Base-by-base conservation (phyloP, 2,113 vertebrate species). In the Tor tambroides region DNA sequence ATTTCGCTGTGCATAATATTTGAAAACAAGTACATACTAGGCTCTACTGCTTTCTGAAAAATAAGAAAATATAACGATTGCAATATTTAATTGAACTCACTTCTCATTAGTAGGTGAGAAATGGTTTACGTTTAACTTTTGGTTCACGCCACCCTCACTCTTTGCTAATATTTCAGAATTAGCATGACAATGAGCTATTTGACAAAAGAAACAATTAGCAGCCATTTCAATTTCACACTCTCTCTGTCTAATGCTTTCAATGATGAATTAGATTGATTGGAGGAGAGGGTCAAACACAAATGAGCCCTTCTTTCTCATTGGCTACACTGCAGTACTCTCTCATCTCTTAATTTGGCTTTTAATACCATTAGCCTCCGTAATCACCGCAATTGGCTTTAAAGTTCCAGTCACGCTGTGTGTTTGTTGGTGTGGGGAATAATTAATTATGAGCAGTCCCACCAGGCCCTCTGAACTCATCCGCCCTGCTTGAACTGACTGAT, bases 331-430 rank as follows among this genome's bases (percentile, higher is more conserved):
- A 74, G 84, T 61, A 67, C 84, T 80, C 75, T 61, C 85, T 83
- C 87, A 51, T 69, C 85, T 87, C 84, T 89, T 89, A 87, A 89
- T 91, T 89, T 86, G 83, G 77, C 76, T 87, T 74, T 86, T 91
- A 88, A 88, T 86, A 88, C 78, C 84, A 90, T 90, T 88, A 90
- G 89, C 87, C 87, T 77, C 84, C 32, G 78, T 88, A 89, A 89
- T 89, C 85, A 81, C 80, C 15, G 69, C 88, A 88, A 88, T 88
- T 89, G 74, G 84, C 87, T 88, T 89, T 89, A 87, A 90, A 90
- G 85, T 89, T 84, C 76, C 87, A 83, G 80, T 88, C 89, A 89
- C 28, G 81, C 88, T 89, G 89, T 87, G 87, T 90, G 77, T 87
- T 91, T 88, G 87, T 89, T 87, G 87, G 83, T 78, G 67, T 82